Conservation (phyloP, 2,888 invertebrate species). For the Leptothorax acervorum region DNA sequence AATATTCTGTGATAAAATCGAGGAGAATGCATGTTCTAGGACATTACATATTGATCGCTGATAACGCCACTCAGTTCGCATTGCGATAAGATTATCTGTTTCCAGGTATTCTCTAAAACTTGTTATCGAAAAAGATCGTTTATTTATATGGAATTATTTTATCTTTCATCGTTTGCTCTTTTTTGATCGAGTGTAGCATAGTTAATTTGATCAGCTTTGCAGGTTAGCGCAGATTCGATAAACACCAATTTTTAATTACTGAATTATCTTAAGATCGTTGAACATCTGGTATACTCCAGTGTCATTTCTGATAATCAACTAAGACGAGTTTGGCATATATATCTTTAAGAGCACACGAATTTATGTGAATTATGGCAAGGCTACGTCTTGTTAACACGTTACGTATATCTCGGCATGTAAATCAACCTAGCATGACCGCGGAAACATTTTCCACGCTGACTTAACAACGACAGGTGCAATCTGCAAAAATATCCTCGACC, state of each 20-base stretch:
- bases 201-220: neutral
- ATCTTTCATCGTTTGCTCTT: neutral
- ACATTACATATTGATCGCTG: conserved; percentile 58
- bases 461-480: neutral
- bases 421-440: conserved; percentile 1
- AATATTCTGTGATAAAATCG: neutral
- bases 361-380: conserved; percentile 33
- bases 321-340: neutral
- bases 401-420: conserved; percentile 12
- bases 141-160: neutral
- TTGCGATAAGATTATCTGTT: conserved; percentile 57
- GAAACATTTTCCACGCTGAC: conserved; percentile 16
- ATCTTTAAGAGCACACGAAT: neutral
- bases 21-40: conserved; percentile 3
- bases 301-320: conserved; percentile 2
- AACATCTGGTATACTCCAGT: neutral
- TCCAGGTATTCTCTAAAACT: conserved; percentile 2
- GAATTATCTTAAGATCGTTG: neutral
- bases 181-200: neutral
- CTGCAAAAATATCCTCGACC: neutral
- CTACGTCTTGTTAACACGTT: conserved; percentile 20
- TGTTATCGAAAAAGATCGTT: neutral
- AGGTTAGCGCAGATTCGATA: neutral
- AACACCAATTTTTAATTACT: neutral
- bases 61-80: conserved; percentile 16